Evolutionary conservation across 2,113 vertebrate genomes (phyloP).

Genomic region (Pavo muticus): DNA sequence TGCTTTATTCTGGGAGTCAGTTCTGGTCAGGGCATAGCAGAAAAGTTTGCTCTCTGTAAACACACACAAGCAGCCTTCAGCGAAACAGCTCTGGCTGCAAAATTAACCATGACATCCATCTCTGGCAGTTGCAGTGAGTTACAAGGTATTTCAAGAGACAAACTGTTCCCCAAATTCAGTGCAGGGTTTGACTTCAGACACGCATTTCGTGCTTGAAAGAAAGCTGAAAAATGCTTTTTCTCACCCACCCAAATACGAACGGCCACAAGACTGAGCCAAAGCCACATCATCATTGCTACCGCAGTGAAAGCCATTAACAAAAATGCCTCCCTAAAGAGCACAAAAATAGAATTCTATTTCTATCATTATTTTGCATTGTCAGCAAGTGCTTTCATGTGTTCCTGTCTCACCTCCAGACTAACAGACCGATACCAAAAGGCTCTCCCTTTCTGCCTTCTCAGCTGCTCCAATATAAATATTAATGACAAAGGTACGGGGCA

Average conservation of each 20-base stretch:
- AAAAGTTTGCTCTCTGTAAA: not conserved
- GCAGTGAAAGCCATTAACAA: not conserved
- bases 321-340: not conserved
- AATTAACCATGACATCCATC: rapidly evolving
- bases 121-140: not conserved
- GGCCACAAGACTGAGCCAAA: not conserved
- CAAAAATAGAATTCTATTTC: not conserved
- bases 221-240: not conserved
- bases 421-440: not conserved
- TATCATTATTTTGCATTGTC: not conserved
- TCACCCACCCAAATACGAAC: not conserved
- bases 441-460: constrained; percentile 39
- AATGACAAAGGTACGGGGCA: not conserved
- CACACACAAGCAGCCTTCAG: not conserved
- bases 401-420: constrained; percentile 9
- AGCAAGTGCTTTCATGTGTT: not conserved
- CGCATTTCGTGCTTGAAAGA: not conserved
- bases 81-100: not conserved
- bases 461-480: constrained; percentile 32
- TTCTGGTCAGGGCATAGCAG: not conserved
- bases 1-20: not conserved
- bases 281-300: not conserved
- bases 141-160: not conserved
- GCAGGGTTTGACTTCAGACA: not conserved
- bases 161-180: not conserved